Evolutionary conservation across 2,888 invertebrate species (phyloP).

Genomic region (Rhagonycha lutea): DNA sequence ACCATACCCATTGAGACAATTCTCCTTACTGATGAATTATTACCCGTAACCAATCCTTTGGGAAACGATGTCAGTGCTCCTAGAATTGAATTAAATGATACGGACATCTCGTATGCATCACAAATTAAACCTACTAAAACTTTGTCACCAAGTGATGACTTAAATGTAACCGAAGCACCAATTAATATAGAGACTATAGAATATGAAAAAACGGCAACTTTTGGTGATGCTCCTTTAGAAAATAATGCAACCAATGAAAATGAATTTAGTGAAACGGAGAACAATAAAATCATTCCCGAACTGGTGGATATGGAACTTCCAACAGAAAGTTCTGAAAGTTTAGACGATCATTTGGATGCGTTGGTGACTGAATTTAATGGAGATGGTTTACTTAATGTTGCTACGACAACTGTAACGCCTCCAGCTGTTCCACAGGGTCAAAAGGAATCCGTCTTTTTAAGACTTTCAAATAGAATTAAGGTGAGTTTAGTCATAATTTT

Average conservation of each 20-base stretch:
- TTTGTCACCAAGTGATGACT: slow-evolving; percentile 39
- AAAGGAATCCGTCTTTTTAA: slow-evolving; percentile 94
- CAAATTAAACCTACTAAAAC: slow-evolving; percentile 56
- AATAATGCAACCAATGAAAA: slow-evolving; percentile 5
- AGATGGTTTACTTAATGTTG: slow-evolving; percentile 56
- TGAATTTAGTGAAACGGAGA: slow-evolving; percentile 4
- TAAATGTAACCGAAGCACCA: slow-evolving; percentile 32
- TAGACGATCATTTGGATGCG: slow-evolving; percentile 58
- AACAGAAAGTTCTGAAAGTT: slow-evolving; percentile 41
- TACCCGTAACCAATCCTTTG: background rate
- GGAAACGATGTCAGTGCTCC: background rate
- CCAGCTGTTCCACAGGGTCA: slow-evolving; percentile 52
- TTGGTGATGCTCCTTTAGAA: slow-evolving; percentile 18
- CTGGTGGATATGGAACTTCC: slow-evolving; percentile 14
- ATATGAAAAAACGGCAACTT: slow-evolving; percentile 28
- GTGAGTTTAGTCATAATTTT: slow-evolving; percentile 55
- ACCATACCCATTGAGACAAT: background rate
- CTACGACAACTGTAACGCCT: slow-evolving; percentile 45
- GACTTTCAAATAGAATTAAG: slow-evolving; percentile 94
- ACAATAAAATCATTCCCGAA: slow-evolving; percentile 10
- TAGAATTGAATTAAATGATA: background rate
- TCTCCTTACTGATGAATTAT: background rate
- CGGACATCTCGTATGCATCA: slow-evolving; percentile 30
- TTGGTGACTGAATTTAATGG: slow-evolving; percentile 62
- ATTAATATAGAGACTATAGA: slow-evolving; percentile 25